Evolutionary conservation across 2,113 vertebrate species (phyloP).

Genomic region (Trichomycterus rosablanca): DNA sequence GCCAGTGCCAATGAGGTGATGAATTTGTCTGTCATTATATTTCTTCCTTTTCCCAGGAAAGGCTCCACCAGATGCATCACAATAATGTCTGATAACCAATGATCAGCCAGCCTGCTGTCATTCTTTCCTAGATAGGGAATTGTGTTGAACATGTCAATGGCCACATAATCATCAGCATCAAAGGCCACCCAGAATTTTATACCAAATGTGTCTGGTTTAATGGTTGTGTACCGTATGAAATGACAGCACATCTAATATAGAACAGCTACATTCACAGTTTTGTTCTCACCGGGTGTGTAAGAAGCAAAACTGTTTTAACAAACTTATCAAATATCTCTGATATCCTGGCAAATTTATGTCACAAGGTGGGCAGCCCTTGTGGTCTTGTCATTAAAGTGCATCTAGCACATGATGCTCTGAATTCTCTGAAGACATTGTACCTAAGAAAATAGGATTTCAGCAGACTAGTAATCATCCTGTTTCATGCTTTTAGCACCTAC

Average conservation of each 20-base stretch:
- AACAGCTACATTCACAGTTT: not conserved
- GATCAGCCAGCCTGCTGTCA: not conserved
- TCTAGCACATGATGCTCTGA: too few species aligned
- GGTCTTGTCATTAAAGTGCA: too few species aligned
- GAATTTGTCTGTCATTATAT: too few species aligned
- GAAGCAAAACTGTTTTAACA: not conserved
- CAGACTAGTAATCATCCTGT: too few species aligned
- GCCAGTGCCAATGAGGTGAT: too few species aligned
- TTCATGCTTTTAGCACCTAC: too few species aligned
- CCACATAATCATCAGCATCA: not conserved
- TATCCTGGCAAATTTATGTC: too few species aligned
- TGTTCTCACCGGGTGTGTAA: not conserved
- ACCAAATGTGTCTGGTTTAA: not conserved
- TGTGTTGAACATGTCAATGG: not conserved
- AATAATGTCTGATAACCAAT: not conserved
- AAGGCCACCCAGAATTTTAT: not conserved
- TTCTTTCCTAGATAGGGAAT: constrained; percentile 1
- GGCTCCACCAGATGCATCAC: not conserved
- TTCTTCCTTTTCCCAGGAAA: too few species aligned
- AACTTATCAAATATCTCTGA: not conserved
- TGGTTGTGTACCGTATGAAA: not conserved
- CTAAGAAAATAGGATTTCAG: too few species aligned
- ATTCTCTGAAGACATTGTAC: too few species aligned
- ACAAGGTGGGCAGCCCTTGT: too few species aligned
- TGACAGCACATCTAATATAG: not conserved